Conservation (phyloP, 2,797 vertebrate species). For the Sebastes taczanowskii region DNA sequence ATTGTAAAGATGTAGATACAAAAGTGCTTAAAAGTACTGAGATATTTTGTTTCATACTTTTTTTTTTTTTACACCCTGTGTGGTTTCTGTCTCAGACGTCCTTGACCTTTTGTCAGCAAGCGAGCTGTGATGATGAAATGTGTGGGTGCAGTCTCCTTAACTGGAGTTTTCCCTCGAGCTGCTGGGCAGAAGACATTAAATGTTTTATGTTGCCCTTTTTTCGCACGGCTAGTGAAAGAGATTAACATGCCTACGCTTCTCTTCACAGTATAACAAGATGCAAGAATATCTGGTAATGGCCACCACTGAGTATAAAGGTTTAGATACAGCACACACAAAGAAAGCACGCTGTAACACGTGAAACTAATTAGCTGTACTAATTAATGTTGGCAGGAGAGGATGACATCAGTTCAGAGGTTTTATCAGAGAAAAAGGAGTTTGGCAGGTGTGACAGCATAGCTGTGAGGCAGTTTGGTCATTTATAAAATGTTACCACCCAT, state of each 20-base stretch:
- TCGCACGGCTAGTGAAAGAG: neutral
- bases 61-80: no score
- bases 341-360: neutral
- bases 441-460: neutral
- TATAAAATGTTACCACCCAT: neutral
- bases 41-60: neutral
- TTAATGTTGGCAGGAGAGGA: neutral
- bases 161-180: neutral
- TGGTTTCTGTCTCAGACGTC: neutral
- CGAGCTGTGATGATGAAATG: slow-evolving; percentile 8
- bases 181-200: neutral
- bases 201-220: neutral
- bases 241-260: neutral
- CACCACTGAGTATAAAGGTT: neutral
- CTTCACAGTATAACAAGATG: neutral
- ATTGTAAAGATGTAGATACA: neutral
- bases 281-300: neutral
- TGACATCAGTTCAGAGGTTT: neutral
- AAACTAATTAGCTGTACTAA: neutral
- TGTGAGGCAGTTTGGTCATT: neutral
- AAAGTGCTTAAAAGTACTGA: neutral
- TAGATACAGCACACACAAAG: no score
- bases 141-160: neutral
- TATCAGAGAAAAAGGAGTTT: neutral
- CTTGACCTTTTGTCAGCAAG: neutral